A percentile compares a stretch with the other conserved stretches of the same genome.
phyloP scores from a whole-genome alignment of 2,113 vertebrate species.

The Ophiodon elongatus region DNA sequence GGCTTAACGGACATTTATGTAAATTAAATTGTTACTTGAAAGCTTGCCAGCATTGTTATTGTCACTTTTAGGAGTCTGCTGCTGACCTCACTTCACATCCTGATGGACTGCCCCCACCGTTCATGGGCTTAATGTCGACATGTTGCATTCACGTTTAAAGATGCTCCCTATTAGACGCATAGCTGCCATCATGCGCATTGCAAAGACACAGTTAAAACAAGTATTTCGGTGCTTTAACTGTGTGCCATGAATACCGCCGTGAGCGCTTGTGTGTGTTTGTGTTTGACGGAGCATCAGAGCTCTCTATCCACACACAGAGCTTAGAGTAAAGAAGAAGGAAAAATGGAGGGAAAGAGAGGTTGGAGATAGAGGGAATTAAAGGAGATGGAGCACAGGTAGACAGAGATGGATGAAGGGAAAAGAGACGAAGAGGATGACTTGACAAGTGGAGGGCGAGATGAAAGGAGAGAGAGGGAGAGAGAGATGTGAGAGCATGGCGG shows the following conservation, averaged over 20 bases:
- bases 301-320: constrained; percentile 26
- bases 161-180: background rate
- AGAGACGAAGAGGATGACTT: constrained; percentile 55
- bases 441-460: constrained; percentile 62
- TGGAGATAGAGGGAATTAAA: constrained; percentile 38
- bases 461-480: constrained; percentile 46
- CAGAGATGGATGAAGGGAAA: constrained; percentile 61
- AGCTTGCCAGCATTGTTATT: background rate
- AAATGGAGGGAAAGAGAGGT: constrained; percentile 29
- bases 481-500: constrained; percentile 62
- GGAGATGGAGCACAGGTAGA: constrained; percentile 51
- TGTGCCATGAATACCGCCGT: background rate
- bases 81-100: background rate
- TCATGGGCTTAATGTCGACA: background rate
- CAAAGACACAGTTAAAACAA: background rate
- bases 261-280: constrained; percentile 11
- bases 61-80: background rate
- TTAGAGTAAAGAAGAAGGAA: constrained; percentile 28
- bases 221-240: background rate
- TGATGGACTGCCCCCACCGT: background rate
- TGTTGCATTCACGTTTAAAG: background rate
- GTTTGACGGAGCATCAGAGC: constrained; percentile 12
- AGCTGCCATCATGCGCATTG: background rate
- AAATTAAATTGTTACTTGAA: no score
- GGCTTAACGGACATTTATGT: no score